These are phyloP conservation scores for Acronicta alni DNA, from an alignment of 2,888 invertebrate genomes.

Conservation along the genomic window DNA sequence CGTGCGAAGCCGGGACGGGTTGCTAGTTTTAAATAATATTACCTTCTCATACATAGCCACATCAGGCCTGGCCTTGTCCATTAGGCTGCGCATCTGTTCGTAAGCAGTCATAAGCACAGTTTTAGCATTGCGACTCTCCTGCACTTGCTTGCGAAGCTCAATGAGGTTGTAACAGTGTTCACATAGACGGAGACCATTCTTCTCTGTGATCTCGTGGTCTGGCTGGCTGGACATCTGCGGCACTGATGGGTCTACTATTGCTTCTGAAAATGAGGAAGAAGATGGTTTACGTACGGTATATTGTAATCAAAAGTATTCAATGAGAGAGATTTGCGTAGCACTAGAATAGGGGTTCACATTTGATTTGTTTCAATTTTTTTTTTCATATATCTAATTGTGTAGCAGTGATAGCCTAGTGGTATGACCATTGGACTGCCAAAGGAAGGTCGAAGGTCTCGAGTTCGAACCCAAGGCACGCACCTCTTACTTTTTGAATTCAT, in stretches of 20 bases:
- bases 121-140: constrained; percentile 94
- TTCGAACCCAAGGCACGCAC: too few relatives aligned
- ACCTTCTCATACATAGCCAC: constrained; percentile 91
- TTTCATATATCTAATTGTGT: too few relatives aligned
- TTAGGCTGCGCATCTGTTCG: constrained; percentile 93
- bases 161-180: constrained; percentile 94
- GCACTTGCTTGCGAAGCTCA: constrained; percentile 93
- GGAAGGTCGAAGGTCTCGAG: too few relatives aligned
- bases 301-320: too few relatives aligned
- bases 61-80: constrained; percentile 92
- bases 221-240: constrained; percentile 66
- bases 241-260: constrained; percentile 85
- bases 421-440: too few relatives aligned
- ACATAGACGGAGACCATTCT: constrained; percentile 91
- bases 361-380: too few relatives aligned
- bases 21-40: neutral
- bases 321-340: too few relatives aligned
- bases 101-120: constrained; percentile 95
- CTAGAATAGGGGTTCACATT: too few relatives aligned
- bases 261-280: constrained; percentile 64
- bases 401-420: too few relatives aligned
- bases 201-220: constrained; percentile 84
- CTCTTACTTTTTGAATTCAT: too few relatives aligned
- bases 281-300: neutral
- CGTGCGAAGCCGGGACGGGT: too few relatives aligned